Percentiles rank a stretch among this genome's conserved stretches.
These are phyloP conservation scores for Apteryx owenii DNA, from an alignment of 2,113 vertebrate species.

Conservation along the genomic window DNA sequence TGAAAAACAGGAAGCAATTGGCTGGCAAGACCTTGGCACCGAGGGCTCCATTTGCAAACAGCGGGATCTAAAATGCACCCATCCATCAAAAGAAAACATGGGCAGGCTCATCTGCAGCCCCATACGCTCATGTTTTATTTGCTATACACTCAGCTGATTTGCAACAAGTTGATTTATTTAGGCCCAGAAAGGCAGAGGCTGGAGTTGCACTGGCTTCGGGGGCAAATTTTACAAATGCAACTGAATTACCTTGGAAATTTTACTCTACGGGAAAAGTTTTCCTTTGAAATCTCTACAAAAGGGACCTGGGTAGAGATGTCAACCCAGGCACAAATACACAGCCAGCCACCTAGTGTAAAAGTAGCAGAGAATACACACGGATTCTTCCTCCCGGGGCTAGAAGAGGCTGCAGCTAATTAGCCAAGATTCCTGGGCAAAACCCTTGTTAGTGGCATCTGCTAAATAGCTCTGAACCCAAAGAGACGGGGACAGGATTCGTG, in stretches of 20 bases:
- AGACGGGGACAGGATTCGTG: too few species aligned
- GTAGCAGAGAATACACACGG: background rate
- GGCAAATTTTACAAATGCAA: background rate
- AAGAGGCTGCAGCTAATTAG: background rate
- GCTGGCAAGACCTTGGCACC: background rate
- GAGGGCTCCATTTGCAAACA: background rate
- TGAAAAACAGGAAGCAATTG: background rate
- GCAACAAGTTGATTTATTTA: background rate
- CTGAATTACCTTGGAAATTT: background rate
- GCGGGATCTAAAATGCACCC: background rate
- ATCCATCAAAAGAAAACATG: background rate
- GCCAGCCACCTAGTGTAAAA: background rate
- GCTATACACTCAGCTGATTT: rapidly evolving
- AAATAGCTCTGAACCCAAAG: background rate
- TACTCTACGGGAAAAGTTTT: background rate
- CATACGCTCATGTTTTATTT: too few species aligned
- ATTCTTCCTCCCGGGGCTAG: background rate
- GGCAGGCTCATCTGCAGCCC: background rate
- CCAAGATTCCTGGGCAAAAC: background rate
- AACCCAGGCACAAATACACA: rapidly evolving
- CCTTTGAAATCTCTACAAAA: background rate
- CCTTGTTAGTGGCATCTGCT: background rate
- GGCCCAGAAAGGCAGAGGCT: background rate
- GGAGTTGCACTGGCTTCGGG: background rate
- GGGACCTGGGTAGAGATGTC: background rate